Conservation (phyloP, 2,113 vertebrate species). For the Trogon melanurus region DNA sequence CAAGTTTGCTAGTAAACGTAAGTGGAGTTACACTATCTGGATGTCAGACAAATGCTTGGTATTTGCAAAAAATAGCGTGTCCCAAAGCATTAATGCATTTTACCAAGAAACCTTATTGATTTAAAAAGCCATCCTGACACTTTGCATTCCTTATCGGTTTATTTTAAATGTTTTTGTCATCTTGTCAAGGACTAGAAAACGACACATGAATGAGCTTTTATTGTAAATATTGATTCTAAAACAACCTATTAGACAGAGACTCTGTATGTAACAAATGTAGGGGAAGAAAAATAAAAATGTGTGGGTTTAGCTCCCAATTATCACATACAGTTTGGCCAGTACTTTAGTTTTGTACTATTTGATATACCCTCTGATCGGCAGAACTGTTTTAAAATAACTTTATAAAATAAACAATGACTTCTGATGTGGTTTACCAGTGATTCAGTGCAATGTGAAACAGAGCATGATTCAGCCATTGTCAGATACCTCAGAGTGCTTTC, state of each 20-base stretch:
- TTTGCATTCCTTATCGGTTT: background rate
- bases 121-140: background rate
- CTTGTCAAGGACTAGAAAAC: background rate
- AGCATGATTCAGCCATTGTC: background rate
- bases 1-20: background rate
- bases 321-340: background rate
- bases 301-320: background rate
- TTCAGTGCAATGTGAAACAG: background rate
- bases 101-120: background rate
- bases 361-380: background rate
- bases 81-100: background rate
- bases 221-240: constrained; percentile 34
- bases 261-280: background rate
- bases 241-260: background rate
- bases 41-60: background rate
- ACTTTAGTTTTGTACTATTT: background rate
- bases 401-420: background rate
- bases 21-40: background rate
- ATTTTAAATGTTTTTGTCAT: background rate
- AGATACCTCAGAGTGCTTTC: background rate
- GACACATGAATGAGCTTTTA: background rate
- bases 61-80: background rate
- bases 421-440: background rate
- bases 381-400: background rate
- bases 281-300: background rate